Conservation (phyloP, 2,888 invertebrate species). For the Cantharis nigra region DNA sequence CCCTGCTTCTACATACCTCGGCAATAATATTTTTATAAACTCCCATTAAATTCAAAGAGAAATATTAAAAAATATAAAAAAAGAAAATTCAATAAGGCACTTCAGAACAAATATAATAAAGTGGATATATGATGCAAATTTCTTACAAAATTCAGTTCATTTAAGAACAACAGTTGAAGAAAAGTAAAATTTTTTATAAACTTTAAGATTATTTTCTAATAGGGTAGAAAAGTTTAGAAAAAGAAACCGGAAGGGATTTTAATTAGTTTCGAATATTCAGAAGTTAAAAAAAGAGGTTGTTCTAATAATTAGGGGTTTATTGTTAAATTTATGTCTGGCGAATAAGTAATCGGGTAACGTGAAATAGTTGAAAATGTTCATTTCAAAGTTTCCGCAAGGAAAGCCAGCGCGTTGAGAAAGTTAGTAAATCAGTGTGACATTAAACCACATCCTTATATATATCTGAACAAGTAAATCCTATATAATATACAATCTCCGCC, state of each 20-base stretch:
- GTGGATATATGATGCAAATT: neutral
- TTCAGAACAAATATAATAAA: neutral
- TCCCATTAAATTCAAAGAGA: neutral
- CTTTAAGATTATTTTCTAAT: neutral
- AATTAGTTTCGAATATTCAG: neutral
- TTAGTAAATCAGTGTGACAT: constrained; percentile 49
- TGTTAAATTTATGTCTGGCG: neutral
- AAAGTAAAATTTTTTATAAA: neutral
- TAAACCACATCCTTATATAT: constrained; percentile 49
- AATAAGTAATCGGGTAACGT: neutral
- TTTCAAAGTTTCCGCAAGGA: neutral
- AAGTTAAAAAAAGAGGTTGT: neutral
- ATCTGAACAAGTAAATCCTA: constrained; percentile 51
- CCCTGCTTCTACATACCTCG: neutral
- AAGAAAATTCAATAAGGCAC: neutral
- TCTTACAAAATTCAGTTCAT: neutral
- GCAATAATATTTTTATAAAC: neutral
- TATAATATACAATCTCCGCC: constrained; percentile 50
- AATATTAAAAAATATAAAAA: neutral
- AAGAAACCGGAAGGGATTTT: neutral
- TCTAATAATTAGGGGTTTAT: neutral
- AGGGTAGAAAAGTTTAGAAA: neutral
- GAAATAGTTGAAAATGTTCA: neutral
- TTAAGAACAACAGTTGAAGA: neutral
- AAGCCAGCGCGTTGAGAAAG: constrained; percentile 23